Conservation (phyloP, 2,888 invertebrate genomes). For the Phlogophora meticulosa region DNA sequence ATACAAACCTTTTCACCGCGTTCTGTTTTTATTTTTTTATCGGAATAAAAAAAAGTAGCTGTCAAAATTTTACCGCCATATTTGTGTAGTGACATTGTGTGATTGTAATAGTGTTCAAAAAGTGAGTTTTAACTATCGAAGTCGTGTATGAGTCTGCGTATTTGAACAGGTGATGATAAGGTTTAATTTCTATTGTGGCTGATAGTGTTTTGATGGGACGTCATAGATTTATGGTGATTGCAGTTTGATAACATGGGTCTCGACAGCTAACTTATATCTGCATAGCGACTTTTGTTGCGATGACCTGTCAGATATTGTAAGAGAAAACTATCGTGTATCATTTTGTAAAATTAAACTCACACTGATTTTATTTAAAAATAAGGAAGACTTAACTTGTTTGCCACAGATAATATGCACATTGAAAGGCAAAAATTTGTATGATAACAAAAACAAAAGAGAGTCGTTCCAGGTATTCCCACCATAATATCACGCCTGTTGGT, state of each 20-base stretch:
- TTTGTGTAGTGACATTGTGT: conserved; percentile 73
- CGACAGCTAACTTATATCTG: neutral
- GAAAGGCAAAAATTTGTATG: too few species aligned
- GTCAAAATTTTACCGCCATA: conserved; percentile 63
- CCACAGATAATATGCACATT: too few species aligned
- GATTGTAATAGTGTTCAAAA: conserved; percentile 55
- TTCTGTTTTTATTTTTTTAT: conserved; percentile 27
- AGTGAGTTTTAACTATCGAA: conserved; percentile 55
- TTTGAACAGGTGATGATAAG: conserved; percentile 79
- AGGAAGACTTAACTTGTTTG: too few species aligned
- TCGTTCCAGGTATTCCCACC: neutral
- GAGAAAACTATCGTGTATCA: conserved; percentile 4
- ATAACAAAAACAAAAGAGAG: neutral
- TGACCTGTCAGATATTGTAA: neutral
- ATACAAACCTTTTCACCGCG: conserved; percentile 62
- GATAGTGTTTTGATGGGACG: conserved; percentile 46
- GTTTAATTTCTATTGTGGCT: conserved; percentile 66
- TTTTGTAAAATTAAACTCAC: neutral
- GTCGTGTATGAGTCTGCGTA: conserved; percentile 78
- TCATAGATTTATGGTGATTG: conserved; percentile 40
- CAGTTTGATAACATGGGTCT: conserved; percentile 26
- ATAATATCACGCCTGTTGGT: too few species aligned
- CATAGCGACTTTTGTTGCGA: conserved; percentile 1
- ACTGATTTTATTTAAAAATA: too few species aligned
- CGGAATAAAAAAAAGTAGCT: conserved; percentile 59